Evolutionary conservation across 1,140 invertebrate species (phyloP).

Genomic region (Bombus difficillimus): DNA sequence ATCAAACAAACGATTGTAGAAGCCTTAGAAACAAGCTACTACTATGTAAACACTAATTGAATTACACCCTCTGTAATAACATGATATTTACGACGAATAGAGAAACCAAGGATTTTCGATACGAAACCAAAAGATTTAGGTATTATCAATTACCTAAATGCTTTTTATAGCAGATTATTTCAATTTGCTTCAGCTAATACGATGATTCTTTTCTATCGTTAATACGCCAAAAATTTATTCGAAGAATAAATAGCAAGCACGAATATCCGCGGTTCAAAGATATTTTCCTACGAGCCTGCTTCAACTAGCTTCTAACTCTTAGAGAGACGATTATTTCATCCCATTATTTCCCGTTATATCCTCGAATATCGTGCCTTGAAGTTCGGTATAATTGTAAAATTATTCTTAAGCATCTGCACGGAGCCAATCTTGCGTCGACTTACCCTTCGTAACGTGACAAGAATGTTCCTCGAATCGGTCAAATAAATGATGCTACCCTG

Average conservation of each 20-base stretch:
- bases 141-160: background rate
- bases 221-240: background rate
- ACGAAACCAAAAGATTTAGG: background rate
- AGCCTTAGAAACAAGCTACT: conserved; percentile 9
- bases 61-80: background rate
- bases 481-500: background rate
- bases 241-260: background rate
- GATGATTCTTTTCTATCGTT: background rate
- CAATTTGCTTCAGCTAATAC: background rate
- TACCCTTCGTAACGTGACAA: background rate
- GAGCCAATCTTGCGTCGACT: conserved; percentile 6
- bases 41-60: conserved; percentile 20
- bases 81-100: background rate
- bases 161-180: background rate
- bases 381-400: conserved; percentile 47
- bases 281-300: conserved; percentile 11
- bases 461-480: background rate
- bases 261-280: conserved; percentile 26
- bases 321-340: conserved; percentile 52
- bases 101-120: background rate
- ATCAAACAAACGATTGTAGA: conserved; percentile 16
- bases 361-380: conserved; percentile 55
- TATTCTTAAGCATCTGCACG: conserved; percentile 38
- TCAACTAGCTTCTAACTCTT: conserved; percentile 34
- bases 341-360: conserved; percentile 57